Base-by-base conservation (phyloP, 2,113 vertebrate genomes). In the Seriola aureovittata region DNA sequence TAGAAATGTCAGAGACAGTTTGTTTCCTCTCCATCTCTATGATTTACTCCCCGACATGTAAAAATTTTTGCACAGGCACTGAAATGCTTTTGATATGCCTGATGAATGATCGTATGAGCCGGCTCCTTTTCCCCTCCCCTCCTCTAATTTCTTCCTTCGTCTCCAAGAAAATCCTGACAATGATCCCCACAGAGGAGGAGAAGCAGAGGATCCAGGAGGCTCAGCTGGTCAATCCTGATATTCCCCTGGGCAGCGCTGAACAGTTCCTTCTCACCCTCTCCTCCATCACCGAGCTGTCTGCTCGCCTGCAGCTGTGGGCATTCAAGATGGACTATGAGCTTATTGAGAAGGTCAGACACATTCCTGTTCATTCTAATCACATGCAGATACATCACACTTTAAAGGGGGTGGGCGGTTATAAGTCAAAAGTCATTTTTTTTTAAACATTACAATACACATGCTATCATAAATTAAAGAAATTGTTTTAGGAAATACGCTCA, bases 321-420 rank as follows among this genome's bases (percentile, higher is more conserved):
- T 99, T 99, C 95, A 99, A 98, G 93, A 97, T 99, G 97, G 98
- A 99, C 93, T 99, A 99, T 0, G 98, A 99, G 86, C 95, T 96
- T 75, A 95, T 97, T 75, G 98, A 99, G 92, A 99, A 99, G 97
- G 98, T 99, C 90, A 91, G 90, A 38, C 70, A 65, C 72, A 23
- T 52, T 67, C 70, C 78, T 70, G 54, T 59, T 46, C 25, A 54
- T 21, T 77, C 63, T 48, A 38, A 78, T 85, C 77, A 23, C 42
- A 69, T 50, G 57, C 14, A 84, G 67, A 66, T 52, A 58, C 36
- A 54, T 70, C 54, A 5, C 42, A 40, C 59, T 21, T 38, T 36
- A 48, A 17, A 48, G 14, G 46, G 46, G 46, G 13, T 14, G 4
- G 34, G 44, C 16, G 25, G 32, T 67, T 34, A 55, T 10, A 46